These are phyloP conservation scores for Rhabdomys dilectus DNA, from an alignment of 2,113 vertebrate genomes.

Conservation along the genomic window DNA sequence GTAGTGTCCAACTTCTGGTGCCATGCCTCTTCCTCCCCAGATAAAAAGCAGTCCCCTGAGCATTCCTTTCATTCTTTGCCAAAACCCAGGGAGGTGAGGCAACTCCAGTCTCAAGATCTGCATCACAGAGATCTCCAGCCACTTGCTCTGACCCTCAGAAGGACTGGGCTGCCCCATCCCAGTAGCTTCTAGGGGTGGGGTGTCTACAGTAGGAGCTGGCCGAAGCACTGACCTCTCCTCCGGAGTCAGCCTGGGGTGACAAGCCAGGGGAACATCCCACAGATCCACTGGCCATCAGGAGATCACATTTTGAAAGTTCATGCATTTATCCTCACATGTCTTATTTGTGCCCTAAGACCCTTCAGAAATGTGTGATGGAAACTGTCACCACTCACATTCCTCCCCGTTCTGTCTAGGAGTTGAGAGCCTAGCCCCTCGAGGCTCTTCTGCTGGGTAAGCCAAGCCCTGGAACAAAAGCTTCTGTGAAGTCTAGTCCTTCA, in stretches of 20 bases:
- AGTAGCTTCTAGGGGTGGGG: too few relatives aligned
- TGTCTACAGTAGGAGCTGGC: not conserved
- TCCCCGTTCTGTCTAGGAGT: not conserved
- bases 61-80: conserved; percentile 42
- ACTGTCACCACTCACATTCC: not conserved
- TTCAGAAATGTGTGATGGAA: not conserved
- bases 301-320: not conserved
- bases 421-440: not conserved
- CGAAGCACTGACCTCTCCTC: not conserved
- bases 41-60: not conserved
- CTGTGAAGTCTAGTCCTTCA: not conserved
- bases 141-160: not conserved
- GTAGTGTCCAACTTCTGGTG: conserved; percentile 32
- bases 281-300: not conserved
- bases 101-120: not conserved
- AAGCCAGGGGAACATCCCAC: not conserved
- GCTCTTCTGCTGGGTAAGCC: not conserved
- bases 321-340: not conserved
- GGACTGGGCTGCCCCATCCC: too few relatives aligned
- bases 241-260: not conserved
- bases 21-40: not conserved
- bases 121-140: not conserved
- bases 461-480: not conserved
- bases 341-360: not conserved
- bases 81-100: not conserved